Evolutionary conservation across 2,113 vertebrate genomes (phyloP).

Genomic region (Pelobates fuscus): DNA sequence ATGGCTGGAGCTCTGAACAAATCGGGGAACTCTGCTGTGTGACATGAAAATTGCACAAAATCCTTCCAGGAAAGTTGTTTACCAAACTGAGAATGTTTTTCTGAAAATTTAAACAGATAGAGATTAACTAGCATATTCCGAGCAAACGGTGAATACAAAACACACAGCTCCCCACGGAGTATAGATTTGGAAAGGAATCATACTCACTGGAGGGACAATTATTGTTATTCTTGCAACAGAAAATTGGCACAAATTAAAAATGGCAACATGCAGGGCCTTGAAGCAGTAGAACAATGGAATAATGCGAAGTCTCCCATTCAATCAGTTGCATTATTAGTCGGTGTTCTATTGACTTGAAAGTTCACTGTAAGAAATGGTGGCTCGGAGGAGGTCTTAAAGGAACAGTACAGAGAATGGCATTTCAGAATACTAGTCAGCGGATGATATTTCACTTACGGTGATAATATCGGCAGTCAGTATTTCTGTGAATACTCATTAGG

Average conservation of each 20-base stretch:
- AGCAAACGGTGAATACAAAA: neutral
- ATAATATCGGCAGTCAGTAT: too few relatives aligned
- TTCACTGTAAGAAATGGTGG: too few relatives aligned
- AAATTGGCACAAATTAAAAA: neutral
- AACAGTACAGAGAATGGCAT: too few relatives aligned
- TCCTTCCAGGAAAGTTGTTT: constrained; percentile 80
- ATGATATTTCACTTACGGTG: too few relatives aligned
- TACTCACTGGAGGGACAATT: neutral
- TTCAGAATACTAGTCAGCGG: too few relatives aligned
- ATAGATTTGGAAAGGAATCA: neutral
- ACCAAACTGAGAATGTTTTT: constrained; percentile 78
- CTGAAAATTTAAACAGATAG: constrained; percentile 71
- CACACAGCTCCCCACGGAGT: neutral
- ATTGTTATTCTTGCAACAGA: neutral
- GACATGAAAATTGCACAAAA: constrained; percentile 82
- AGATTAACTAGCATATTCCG: constrained; percentile 12
- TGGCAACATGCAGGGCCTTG: neutral
- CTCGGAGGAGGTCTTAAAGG: too few relatives aligned
- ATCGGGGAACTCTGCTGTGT: constrained; percentile 79
- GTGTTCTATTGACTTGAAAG: too few relatives aligned
- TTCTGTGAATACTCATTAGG: too few relatives aligned
- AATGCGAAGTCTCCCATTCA: neutral
- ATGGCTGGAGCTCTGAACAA: constrained; percentile 74
- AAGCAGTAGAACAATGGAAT: neutral
- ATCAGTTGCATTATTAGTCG: neutral